Evolutionary conservation across 2,888 invertebrate genomes (phyloP).

Genomic region (Orthosia cruda): DNA sequence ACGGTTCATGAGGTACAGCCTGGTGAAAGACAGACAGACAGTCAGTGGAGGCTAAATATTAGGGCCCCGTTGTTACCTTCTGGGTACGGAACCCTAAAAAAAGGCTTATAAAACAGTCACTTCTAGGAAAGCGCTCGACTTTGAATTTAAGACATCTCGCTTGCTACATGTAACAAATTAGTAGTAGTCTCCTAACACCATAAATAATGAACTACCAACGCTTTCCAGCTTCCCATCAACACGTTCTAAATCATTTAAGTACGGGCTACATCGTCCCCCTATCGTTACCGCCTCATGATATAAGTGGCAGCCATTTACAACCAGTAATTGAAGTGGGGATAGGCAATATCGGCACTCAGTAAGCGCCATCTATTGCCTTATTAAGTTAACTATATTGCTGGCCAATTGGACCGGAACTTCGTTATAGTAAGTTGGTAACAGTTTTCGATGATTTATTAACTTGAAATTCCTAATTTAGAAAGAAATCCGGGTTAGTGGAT

Average conservation of each 20-base stretch:
- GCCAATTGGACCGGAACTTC: neutral
- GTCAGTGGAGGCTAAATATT: too few species aligned
- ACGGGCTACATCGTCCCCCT: neutral
- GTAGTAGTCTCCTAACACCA: neutral
- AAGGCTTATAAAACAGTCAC: too few species aligned
- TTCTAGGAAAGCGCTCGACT: too few species aligned
- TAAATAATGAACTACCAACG: neutral
- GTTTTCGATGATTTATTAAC: too few species aligned
- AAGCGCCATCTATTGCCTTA: conserved; percentile 42
- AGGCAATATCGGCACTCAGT: conserved; percentile 22
- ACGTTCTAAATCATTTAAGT: conserved; percentile 9
- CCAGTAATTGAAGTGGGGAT: conserved; percentile 42
- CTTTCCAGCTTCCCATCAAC: neutral
- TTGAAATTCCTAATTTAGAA: too few species aligned
- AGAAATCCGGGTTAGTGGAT: too few species aligned
- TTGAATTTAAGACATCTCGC: too few species aligned
- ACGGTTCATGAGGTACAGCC: too few species aligned
- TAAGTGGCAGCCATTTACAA: conserved; percentile 50
- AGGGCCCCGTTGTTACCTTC: too few species aligned
- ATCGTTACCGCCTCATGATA: conserved; percentile 14
- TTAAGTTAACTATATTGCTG: conserved; percentile 38
- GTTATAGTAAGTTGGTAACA: neutral
- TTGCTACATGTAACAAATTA: neutral
- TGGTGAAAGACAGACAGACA: too few species aligned
- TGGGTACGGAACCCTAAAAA: too few species aligned